Conservation (phyloP, 2,113 vertebrate species). For the Protobothrops flavoviridis region DNA sequence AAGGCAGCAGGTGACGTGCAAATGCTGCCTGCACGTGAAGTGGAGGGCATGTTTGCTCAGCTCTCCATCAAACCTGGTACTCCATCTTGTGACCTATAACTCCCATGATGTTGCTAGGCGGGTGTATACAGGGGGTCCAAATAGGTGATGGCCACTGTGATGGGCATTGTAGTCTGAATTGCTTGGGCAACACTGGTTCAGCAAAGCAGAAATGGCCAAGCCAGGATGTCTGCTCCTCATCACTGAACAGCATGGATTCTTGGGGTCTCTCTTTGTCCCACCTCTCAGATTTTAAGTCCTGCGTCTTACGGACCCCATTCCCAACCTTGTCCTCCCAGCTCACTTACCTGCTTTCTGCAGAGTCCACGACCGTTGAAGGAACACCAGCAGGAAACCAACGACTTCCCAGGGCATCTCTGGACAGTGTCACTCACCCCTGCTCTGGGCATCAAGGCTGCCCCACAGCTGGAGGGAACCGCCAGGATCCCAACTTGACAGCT, state of each 20-base stretch:
- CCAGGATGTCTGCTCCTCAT: background rate
- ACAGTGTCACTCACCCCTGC: slow-evolving; percentile 4
- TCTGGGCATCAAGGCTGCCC: slow-evolving; percentile 17
- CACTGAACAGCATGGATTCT: background rate
- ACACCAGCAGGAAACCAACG: slow-evolving; percentile 14
- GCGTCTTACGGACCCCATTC: too few relatives aligned
- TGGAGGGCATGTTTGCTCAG: background rate
- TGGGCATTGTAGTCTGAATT: background rate
- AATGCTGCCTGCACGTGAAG: background rate
- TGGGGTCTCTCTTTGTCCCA: background rate
- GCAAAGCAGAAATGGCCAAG: background rate
- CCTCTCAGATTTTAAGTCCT: background rate
- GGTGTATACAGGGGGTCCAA: background rate
- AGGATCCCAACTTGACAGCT: background rate
- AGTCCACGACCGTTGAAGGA: slow-evolving; percentile 4
- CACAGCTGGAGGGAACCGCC: background rate
- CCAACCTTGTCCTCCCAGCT: too few relatives aligned
- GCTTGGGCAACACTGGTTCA: background rate
- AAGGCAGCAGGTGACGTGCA: background rate
- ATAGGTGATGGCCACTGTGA: background rate
- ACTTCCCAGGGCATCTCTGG: slow-evolving; percentile 30
- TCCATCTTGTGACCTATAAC: background rate
- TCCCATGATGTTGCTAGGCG: background rate
- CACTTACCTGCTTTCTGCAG: slow-evolving; percentile 28
- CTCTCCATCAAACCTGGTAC: background rate